Percentiles rank a stretch among this genome's conserved stretches.
phyloP scores from a whole-genome alignment of 92 coral and sea anemone species.

The Actinostola sp. region DNA sequence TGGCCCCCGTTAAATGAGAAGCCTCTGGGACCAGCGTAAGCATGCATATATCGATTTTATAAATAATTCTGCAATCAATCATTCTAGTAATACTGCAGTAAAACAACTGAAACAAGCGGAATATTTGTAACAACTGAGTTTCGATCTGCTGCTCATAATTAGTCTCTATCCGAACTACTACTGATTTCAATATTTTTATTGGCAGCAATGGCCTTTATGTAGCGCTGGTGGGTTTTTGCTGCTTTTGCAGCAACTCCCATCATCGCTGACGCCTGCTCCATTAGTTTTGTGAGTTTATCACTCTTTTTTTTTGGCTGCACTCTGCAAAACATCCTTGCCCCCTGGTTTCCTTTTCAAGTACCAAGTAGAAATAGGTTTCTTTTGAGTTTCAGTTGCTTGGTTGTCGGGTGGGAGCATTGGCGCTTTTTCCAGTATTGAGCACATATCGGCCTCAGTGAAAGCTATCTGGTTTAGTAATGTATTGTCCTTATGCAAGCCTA shows the following conservation, averaged over 20 bases:
- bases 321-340: no score
- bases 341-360: constrained; percentile 2
- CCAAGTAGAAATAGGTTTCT: neutral
- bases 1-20: no score
- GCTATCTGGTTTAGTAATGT: constrained; percentile 4
- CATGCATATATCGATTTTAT: no score
- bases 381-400: no score
- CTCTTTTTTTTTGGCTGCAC: no score
- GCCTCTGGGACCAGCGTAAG: no score
- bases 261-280: constrained; percentile 31
- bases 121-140: no score
- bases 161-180: neutral
- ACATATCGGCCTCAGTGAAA: neutral
- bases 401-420: constrained; percentile 3
- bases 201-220: constrained; percentile 27
- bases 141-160: no score
- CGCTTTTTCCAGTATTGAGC: neutral
- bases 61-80: no score
- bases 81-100: no score
- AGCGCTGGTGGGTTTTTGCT: constrained; percentile 27
- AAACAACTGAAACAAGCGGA: no score
- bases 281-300: no score
- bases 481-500: constrained; percentile 8
- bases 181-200: neutral
- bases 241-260: constrained; percentile 39